A percentile compares a stretch with the other conserved stretches of the same genome.
Conservation (phyloP, 2,113 vertebrate species). For the Grammomys dolichurus region DNA sequence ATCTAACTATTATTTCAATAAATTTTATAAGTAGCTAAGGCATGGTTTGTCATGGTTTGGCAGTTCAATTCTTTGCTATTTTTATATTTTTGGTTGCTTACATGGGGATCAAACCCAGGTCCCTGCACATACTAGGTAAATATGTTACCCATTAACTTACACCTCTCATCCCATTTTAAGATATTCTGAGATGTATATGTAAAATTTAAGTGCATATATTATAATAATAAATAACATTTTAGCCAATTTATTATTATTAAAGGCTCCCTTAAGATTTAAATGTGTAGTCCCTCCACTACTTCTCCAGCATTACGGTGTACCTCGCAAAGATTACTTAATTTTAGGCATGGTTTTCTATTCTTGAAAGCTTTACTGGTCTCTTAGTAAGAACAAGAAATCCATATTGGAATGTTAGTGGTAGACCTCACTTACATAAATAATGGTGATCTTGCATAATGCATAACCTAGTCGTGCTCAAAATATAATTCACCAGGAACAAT, state of each 20-base stretch:
- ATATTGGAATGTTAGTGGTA: constrained; percentile 73
- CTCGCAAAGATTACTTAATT: constrained; percentile 71
- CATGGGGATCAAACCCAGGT: not conserved
- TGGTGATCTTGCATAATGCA: constrained; percentile 65
- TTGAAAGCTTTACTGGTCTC: constrained; percentile 73
- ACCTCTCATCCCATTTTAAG: constrained; percentile 60
- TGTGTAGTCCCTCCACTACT: constrained; percentile 63
- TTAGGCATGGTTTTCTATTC: constrained; percentile 72
- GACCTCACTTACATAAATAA: constrained; percentile 78
- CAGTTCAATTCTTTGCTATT: constrained; percentile 80
- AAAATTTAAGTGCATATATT: constrained; percentile 82
- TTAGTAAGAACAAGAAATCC: constrained; percentile 58
- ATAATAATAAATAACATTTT: constrained; percentile 86
- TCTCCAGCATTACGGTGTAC: constrained; percentile 51
- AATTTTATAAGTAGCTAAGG: constrained; percentile 80
- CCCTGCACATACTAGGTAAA: not conserved
- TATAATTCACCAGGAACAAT: constrained; percentile 62
- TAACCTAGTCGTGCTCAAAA: constrained; percentile 77
- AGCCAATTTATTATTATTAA: constrained; percentile 84
- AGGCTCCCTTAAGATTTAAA: constrained; percentile 83
- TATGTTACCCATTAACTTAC: not conserved
- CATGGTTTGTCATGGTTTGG: constrained; percentile 80
- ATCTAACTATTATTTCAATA: constrained; percentile 84
- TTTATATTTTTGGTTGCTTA: constrained; percentile 53
- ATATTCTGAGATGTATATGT: constrained; percentile 77